Percentiles rank a stretch among this genome's conserved stretches.
phyloP scores from a whole-genome alignment of 2,888 invertebrate genomes.

The Cabera pusaria region DNA sequence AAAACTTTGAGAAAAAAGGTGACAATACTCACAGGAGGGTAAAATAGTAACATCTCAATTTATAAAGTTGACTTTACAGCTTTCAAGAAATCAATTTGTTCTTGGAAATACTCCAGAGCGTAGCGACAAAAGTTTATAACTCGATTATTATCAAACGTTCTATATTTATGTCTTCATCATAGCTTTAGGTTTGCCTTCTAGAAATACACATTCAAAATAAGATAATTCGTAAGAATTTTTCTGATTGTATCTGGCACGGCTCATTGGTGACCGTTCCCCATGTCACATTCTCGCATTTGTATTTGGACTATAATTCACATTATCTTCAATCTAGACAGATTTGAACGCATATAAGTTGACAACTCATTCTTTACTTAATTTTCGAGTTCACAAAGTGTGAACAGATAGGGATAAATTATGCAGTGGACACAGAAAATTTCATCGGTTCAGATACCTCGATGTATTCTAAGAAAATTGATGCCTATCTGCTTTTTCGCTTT shows the following conservation, averaged over 20 bases:
- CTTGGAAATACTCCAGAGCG: constrained; percentile 34
- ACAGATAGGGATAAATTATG: constrained; percentile 71
- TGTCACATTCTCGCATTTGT: constrained; percentile 67
- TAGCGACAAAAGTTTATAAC: constrained; percentile 47
- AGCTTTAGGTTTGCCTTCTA: constrained; percentile 49
- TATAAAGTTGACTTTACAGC: constrained; percentile 50
- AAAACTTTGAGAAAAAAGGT: constrained; percentile 56
- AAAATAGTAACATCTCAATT: constrained; percentile 76
- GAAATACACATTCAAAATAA: constrained; percentile 10
- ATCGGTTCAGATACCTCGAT: constrained; percentile 53
- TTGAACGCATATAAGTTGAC: constrained; percentile 59
- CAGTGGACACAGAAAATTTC: constrained; percentile 59
- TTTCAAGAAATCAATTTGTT: constrained; percentile 35
- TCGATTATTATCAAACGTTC: constrained; percentile 41
- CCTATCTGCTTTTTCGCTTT: constrained; percentile 70
- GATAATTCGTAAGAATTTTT: constrained; percentile 33
- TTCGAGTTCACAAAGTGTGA: constrained; percentile 66
- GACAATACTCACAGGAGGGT: constrained; percentile 67
- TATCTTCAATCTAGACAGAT: constrained; percentile 59
- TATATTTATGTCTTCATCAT: constrained; percentile 50
- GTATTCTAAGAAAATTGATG: constrained; percentile 76
- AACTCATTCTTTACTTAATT: constrained; percentile 60
- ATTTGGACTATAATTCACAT: constrained; percentile 62
- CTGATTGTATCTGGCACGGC: constrained; percentile 54
- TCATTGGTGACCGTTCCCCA: constrained; percentile 63